phyloP scores from a whole-genome alignment of 1,140 invertebrate species.

The Augochlora pura region DNA sequence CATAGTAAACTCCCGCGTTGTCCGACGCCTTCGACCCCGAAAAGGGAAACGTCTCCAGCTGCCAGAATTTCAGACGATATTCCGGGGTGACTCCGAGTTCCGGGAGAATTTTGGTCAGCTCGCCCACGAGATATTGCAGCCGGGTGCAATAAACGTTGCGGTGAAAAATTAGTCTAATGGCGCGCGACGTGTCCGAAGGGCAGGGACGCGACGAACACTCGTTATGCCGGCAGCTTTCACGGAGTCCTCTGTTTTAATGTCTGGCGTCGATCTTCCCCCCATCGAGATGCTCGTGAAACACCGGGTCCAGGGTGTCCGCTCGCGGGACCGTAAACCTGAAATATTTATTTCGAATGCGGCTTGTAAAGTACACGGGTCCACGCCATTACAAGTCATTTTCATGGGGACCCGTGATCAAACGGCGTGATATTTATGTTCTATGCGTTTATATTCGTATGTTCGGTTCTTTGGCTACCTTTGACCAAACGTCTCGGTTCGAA shows the following conservation, averaged over 20 bases:
- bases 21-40: neutral
- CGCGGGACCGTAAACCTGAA: slow-evolving; percentile 68
- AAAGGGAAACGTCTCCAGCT: no score
- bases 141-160: neutral
- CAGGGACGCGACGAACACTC: slow-evolving; percentile 6
- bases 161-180: slow-evolving; percentile 41
- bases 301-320: slow-evolving; percentile 55
- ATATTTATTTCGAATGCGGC: slow-evolving; percentile 73
- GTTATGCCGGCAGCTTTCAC: slow-evolving; percentile 39
- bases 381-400: slow-evolving; percentile 72
- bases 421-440: slow-evolving; percentile 68
- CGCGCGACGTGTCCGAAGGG: slow-evolving; percentile 2
- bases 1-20: neutral
- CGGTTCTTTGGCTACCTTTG: neutral
- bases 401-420: slow-evolving; percentile 65
- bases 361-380: slow-evolving; percentile 67
- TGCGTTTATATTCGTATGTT: slow-evolving; percentile 56
- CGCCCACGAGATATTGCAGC: neutral
- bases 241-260: slow-evolving; percentile 58
- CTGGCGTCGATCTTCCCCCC: slow-evolving; percentile 39
- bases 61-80: no score
- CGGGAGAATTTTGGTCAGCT: slow-evolving; percentile 8
- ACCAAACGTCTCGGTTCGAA: neutral
- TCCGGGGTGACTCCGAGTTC: neutral
- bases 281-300: slow-evolving; percentile 45